Conservation (phyloP, 2,888 invertebrate species). For the Rosalia funebris region DNA sequence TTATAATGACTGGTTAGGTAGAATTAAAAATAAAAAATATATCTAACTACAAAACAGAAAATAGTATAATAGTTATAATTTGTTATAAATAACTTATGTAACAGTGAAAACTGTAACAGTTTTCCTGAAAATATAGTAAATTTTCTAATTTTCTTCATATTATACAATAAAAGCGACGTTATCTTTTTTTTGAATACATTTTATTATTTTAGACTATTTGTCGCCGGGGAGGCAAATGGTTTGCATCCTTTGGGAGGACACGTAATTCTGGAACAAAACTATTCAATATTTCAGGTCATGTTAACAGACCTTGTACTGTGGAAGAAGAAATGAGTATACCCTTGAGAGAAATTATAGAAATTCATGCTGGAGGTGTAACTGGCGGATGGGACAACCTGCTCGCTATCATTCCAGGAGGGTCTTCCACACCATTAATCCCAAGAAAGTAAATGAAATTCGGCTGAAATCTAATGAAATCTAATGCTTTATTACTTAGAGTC, state of each 20-base stretch:
- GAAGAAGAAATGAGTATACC: slow-evolving; percentile 99
- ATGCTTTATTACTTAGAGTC: too few relatives aligned
- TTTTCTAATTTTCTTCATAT: too few relatives aligned
- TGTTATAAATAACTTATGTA: too few relatives aligned
- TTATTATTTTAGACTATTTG: slow-evolving; percentile 62
- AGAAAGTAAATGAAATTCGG: slow-evolving; percentile 83
- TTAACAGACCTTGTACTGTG: slow-evolving; percentile 97
- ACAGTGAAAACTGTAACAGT: too few relatives aligned
- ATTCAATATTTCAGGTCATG: slow-evolving; percentile 98
- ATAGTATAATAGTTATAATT: too few relatives aligned
- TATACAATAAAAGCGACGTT: too few relatives aligned
- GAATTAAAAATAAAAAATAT: too few relatives aligned
- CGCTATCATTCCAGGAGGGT: slow-evolving; percentile 97
- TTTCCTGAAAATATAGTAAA: too few relatives aligned
- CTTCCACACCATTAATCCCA: slow-evolving; percentile 97
- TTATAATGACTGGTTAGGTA: too few relatives aligned
- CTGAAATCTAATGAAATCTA: too few relatives aligned
- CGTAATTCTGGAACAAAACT: slow-evolving; percentile 98
- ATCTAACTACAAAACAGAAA: too few relatives aligned
- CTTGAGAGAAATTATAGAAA: slow-evolving; percentile 92
- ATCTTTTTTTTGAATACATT: background rate
- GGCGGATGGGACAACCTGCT: slow-evolving; percentile 99
- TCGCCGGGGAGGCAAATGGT: slow-evolving; percentile 95
- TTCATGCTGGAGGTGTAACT: slow-evolving; percentile 94
- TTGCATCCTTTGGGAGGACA: slow-evolving; percentile 93